A percentile compares a stretch with the other conserved stretches of the same genome.
Conservation (phyloP, 53 echinoderm and acorn worm species). For the Holothuria scabra region DNA sequence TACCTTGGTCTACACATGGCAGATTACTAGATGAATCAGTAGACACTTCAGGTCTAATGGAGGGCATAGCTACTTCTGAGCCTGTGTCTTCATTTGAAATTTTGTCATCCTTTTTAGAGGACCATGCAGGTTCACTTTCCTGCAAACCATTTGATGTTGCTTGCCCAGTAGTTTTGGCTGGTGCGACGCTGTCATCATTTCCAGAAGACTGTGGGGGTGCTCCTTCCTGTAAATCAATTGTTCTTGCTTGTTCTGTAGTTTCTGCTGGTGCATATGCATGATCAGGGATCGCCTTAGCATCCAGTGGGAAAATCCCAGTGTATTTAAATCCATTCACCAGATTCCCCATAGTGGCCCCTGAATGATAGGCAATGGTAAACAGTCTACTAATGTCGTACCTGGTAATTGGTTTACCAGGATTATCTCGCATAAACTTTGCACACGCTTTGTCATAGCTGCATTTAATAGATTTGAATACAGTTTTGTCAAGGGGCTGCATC, state of each 20-base stretch:
- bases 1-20: too few species aligned
- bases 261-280: conserved; percentile 32
- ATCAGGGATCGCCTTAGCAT: conserved; percentile 44
- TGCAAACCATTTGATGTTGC: too few species aligned
- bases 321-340: conserved; percentile 34
- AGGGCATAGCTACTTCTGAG: too few species aligned
- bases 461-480: conserved; percentile 58
- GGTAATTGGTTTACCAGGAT: conserved; percentile 53
- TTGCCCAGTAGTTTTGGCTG: too few species aligned
- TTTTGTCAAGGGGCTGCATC: conserved; percentile 56
- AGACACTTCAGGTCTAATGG: too few species aligned
- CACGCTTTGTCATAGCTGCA: conserved; percentile 24
- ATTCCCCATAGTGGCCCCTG: conserved; percentile 44
- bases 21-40: too few species aligned
- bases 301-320: conserved; percentile 46
- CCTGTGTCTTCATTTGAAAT: too few species aligned
- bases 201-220: too few species aligned
- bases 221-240: not conserved
- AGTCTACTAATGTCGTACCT: conserved; percentile 52
- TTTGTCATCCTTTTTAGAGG: too few species aligned
- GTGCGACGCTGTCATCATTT: too few species aligned
- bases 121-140: too few species aligned
- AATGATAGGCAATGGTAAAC: conserved; percentile 45
- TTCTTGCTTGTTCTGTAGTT: conserved; percentile 28
- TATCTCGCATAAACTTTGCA: not conserved